Base-by-base conservation (phyloP, 2,797 vertebrate genomes). In the Notamacropus eugenii region DNA sequence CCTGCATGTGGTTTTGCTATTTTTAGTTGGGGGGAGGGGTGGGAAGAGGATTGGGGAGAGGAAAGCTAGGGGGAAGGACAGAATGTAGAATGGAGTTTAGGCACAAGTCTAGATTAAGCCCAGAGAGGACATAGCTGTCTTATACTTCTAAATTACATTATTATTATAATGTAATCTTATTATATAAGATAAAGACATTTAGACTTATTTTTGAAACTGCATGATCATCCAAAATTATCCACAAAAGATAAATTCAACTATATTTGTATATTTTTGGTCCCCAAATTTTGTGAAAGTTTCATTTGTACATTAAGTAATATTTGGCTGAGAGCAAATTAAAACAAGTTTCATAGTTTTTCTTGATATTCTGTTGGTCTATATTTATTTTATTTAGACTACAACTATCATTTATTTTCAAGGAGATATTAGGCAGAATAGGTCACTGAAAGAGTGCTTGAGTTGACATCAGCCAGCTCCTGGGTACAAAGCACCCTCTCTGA, bases 1-100 rank as follows among this genome's bases (percentile, higher is more conserved):
- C 96, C 97, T 97, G 95, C 95, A 93, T 96, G 90, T 54, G 55
- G 92, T 95, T 97, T 97, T 97, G 97, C 97, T 98, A 98, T 97
- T 97, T 98, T 98, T 98, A 97, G 92, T 94, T 94, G 97, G 74
- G 95, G 92, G 95, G 95, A 97, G 96, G 93, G 82, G 91, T 96
- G 90, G 95, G 90, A 95, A 91, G 96, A 97, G 92, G 62, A 67
- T 16, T 92, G 62, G 90, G 94, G 92, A 97, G 91, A 91, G 67
- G 92, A 92, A 46, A 95, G 55, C 95, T 95, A 95, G 74, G 50
- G 74, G 50, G 57, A 97, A 95, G 93, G 94, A 94, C 87, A 97
- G 95, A 94, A 94, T 95, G 59, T 52, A 97, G 54, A 19, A 87
- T 97, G 90, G 46, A 94, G 92, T 94, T 92, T 93, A 9, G 29